Percentiles rank a stretch among this genome's conserved stretches.
Conservation (phyloP, 2,888 invertebrate species). For the Synanthedon formicaeformis region DNA sequence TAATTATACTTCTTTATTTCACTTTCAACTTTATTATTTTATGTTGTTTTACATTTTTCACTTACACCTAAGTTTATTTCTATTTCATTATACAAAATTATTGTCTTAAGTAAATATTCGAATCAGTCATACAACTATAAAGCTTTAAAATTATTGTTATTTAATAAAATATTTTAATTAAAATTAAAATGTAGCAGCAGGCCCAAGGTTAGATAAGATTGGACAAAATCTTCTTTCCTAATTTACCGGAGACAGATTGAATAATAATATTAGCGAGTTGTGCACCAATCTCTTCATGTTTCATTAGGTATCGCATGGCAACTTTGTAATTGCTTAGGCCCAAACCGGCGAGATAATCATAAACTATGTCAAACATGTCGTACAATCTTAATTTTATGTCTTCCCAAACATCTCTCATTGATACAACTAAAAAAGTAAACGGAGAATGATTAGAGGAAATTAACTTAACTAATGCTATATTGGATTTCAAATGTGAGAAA, state of each 20-base stretch:
- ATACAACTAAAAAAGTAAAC: conserved; percentile 30
- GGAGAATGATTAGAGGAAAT: too few species aligned
- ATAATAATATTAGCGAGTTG: conserved; percentile 41
- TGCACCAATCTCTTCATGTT: conserved; percentile 18
- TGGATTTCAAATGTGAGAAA: too few species aligned
- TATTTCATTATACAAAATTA: too few species aligned
- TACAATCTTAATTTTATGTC: conserved; percentile 38
- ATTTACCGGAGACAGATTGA: conserved; percentile 32
- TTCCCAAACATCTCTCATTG: conserved; percentile 52
- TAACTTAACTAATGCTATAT: too few species aligned
- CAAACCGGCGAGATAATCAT: conserved; percentile 50
- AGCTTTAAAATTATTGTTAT: too few species aligned
- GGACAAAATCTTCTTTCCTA: conserved; percentile 48
- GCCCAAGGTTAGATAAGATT: conserved; percentile 37
- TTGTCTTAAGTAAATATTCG: too few species aligned
- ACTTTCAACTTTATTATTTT: too few species aligned
- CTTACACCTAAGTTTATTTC: too few species aligned
- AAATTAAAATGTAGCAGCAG: conserved; percentile 6
- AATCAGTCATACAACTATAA: too few species aligned
- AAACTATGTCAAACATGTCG: conserved; percentile 50
- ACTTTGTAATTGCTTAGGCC: conserved; percentile 45
- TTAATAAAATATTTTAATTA: too few species aligned
- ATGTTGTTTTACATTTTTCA: too few species aligned
- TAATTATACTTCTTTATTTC: too few species aligned
- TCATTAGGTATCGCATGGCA: conserved; percentile 33